A percentile compares a stretch with the other conserved stretches of the same genome.
phyloP scores from a whole-genome alignment of 2,888 invertebrate species.

The Cistogaster globosa region DNA sequence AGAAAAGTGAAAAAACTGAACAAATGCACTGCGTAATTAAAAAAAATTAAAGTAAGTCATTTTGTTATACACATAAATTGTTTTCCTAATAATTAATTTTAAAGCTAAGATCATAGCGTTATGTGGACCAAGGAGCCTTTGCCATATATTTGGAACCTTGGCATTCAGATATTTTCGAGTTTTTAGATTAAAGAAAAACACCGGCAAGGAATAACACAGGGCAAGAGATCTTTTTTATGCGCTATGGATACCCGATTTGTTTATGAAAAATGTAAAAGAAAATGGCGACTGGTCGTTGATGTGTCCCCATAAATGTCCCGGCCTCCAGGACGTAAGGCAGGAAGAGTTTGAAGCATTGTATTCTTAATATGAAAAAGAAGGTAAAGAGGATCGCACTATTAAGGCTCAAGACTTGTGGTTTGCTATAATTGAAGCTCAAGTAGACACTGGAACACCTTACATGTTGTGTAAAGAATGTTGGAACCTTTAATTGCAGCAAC shows the following conservation, averaged over 20 bases:
- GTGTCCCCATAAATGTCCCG: slow-evolving; percentile 97
- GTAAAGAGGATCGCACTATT: slow-evolving; percentile 87
- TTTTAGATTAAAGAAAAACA: slow-evolving; percentile 97
- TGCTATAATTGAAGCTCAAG: slow-evolving; percentile 96
- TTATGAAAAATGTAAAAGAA: slow-evolving; percentile 96
- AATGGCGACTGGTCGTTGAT: slow-evolving; percentile 96
- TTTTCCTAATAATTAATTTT: no score
- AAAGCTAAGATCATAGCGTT: no score
- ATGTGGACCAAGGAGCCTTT: slow-evolving; percentile 99
- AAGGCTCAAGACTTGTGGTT: slow-evolving; percentile 96
- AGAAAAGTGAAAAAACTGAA: no score
- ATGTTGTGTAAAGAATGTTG: slow-evolving; percentile 98
- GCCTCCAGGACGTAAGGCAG: slow-evolving; percentile 96
- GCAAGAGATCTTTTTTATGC: slow-evolving; percentile 98
- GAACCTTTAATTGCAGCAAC: slow-evolving; percentile 99
- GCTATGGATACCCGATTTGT: slow-evolving; percentile 98
- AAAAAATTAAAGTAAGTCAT: no score
- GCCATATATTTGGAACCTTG: slow-evolving; percentile 99
- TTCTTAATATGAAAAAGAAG: slow-evolving; percentile 92
- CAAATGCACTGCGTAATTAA: no score
- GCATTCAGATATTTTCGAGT: slow-evolving; percentile 98
- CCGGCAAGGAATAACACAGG: slow-evolving; percentile 96
- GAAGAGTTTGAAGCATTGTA: slow-evolving; percentile 96
- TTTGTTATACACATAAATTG: no score
- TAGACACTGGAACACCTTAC: slow-evolving; percentile 99